These are phyloP conservation scores for Panagrolaimus sp. DNA, from an alignment of 1,140 invertebrate genomes.

Conservation along the genomic window DNA sequence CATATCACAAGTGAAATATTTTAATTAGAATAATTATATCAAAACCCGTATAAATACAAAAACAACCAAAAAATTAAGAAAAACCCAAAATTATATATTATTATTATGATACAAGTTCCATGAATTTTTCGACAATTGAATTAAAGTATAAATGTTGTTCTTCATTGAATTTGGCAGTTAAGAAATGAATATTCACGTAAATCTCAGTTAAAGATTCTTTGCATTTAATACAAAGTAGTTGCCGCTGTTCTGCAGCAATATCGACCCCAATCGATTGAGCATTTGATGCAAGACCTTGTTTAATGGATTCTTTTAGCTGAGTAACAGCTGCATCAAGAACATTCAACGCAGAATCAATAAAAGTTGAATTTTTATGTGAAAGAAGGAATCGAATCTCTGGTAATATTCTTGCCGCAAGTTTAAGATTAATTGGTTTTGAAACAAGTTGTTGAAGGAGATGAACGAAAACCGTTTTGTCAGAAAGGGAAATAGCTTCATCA, in stretches of 20 bases:
- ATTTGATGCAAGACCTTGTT: slow-evolving; percentile 4
- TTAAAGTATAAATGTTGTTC: not conserved
- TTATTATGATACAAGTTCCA: no score
- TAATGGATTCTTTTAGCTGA: not conserved
- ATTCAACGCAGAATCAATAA: not conserved
- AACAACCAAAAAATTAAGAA: no score
- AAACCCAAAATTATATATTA: no score
- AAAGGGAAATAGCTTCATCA: not conserved
- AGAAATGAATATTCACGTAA: not conserved
- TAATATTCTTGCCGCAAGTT: not conserved
- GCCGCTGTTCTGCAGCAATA: not conserved
- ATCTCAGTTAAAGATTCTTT: not conserved
- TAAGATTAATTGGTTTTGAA: not conserved
- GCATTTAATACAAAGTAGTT: not conserved
- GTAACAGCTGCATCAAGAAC: not conserved
- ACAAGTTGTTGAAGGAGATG: not conserved
- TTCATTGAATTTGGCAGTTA: slow-evolving; percentile 2
- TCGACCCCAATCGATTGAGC: not conserved
- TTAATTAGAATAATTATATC: no score
- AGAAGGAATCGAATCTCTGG: not conserved
- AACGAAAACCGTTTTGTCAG: slow-evolving; percentile 10
- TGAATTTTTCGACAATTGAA: not conserved
- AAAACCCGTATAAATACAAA: no score
- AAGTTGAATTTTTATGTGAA: not conserved
- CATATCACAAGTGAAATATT: no score